A percentile compares a stretch with the other conserved stretches of the same genome.
Conservation (phyloP, 2,113 vertebrate species). For the Bos javanicus region DNA sequence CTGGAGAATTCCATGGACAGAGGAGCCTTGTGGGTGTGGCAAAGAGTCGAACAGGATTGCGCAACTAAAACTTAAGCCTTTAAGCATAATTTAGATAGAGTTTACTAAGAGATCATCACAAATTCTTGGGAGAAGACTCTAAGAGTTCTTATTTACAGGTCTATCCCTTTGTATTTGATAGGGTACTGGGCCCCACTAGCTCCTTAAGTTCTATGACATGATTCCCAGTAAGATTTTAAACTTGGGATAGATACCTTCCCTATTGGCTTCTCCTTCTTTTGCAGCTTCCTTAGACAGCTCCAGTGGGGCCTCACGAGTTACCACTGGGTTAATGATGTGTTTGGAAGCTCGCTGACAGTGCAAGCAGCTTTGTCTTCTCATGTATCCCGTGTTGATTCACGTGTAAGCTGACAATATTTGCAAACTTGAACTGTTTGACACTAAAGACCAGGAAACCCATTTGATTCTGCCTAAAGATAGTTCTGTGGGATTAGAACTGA, state of each 20-base stretch:
- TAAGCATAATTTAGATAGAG: neutral
- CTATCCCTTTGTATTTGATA: neutral
- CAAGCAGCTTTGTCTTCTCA: slow-evolving; percentile 42
- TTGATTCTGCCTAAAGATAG: slow-evolving; percentile 54
- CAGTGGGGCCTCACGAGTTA: slow-evolving; percentile 8
- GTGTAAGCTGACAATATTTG: slow-evolving; percentile 61
- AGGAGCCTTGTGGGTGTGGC: neutral
- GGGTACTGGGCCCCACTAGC: neutral
- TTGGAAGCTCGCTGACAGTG: slow-evolving; percentile 43
- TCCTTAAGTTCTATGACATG: neutral
- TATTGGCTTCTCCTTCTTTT: neutral
- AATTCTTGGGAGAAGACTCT: neutral
- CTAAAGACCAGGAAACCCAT: slow-evolving; percentile 25
- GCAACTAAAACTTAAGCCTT: neutral
- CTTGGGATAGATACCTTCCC: slow-evolving; percentile 11
- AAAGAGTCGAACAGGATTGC: neutral
- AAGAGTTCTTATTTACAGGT: neutral
- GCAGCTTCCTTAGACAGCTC: slow-evolving; percentile 43
- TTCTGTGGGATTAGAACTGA: slow-evolving; percentile 22
- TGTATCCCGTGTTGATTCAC: slow-evolving; percentile 26
- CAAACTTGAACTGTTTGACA: slow-evolving; percentile 58
- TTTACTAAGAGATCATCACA: slow-evolving; percentile 23
- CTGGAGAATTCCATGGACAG: neutral
- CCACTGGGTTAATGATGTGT: slow-evolving; percentile 68
- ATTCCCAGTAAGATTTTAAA: slow-evolving; percentile 11